These are phyloP conservation scores for Echeneis naucrates DNA, from an alignment of 2,797 vertebrate species.

Conservation along the genomic window DNA sequence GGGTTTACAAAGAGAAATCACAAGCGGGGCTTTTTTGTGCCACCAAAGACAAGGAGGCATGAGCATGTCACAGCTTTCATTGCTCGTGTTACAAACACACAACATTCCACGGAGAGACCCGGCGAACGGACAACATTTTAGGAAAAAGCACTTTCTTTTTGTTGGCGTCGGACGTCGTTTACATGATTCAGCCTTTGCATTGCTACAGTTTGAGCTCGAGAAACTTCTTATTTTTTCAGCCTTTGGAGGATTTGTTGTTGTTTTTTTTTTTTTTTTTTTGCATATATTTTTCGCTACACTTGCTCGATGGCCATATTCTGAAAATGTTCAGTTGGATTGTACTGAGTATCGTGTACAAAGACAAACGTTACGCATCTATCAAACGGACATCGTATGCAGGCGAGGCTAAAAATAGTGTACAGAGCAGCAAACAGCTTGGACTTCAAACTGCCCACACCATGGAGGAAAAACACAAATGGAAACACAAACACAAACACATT, in stretches of 20 bases:
- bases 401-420: constrained; percentile 62
- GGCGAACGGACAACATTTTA: constrained; percentile 37
- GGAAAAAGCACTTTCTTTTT: constrained; percentile 81
- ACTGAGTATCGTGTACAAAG: constrained; percentile 78
- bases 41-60: constrained; percentile 57
- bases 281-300: constrained; percentile 46
- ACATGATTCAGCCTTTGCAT: constrained; percentile 43
- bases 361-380: constrained; percentile 70
- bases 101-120: constrained; percentile 76
- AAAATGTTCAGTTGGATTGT: constrained; percentile 61
- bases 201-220: constrained; percentile 25
- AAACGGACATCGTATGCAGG: constrained; percentile 40
- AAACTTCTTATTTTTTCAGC: constrained; percentile 34
- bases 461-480: constrained; percentile 51
- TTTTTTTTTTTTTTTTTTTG: constrained; percentile 32
- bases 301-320: constrained; percentile 68
- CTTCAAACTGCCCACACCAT: constrained; percentile 49
- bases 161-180: constrained; percentile 65
- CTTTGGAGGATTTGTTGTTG: constrained; percentile 37
- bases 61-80: constrained; percentile 42
- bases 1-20: constrained; percentile 55
- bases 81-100: constrained; percentile 35
- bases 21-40: constrained; percentile 40
- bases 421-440: constrained; percentile 60
- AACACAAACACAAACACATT: constrained; percentile 28